A percentile compares a stretch with the other conserved stretches of the same genome.
These are phyloP conservation scores for Mythimna vitellina DNA, from an alignment of 2,888 invertebrate species.

Conservation along the genomic window DNA sequence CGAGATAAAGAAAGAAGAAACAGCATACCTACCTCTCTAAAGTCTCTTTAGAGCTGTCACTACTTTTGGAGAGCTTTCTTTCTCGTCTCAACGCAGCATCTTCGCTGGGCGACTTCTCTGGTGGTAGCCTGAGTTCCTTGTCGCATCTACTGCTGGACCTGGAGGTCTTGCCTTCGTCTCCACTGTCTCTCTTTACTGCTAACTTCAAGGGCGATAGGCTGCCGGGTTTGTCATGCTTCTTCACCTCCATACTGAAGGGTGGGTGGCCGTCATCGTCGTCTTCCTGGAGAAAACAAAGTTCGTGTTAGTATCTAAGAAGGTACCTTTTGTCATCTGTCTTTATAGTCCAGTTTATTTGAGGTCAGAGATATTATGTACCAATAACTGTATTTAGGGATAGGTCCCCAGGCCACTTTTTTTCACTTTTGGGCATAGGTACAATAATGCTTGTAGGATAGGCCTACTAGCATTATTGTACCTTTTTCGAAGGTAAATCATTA, in stretches of 20 bases:
- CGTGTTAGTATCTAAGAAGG: no score
- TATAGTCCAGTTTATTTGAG: no score
- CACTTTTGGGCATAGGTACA: no score
- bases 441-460: no score
- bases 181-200: constrained; percentile 77
- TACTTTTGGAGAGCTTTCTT: constrained; percentile 78
- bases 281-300: constrained; percentile 66
- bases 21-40: constrained; percentile 81
- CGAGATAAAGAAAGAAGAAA: background rate
- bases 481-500: no score
- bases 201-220: constrained; percentile 84
- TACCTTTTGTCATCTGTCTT: background rate
- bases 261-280: constrained; percentile 77
- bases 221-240: constrained; percentile 85
- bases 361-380: no score
- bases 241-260: constrained; percentile 86
- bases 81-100: constrained; percentile 75
- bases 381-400: no score
- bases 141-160: constrained; percentile 83
- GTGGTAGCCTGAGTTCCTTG: constrained; percentile 81
- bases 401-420: no score
- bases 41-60: constrained; percentile 84
- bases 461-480: no score
- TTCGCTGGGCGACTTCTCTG: constrained; percentile 84
- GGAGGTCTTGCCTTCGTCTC: constrained; percentile 79